Evolutionary conservation across 2,113 vertebrate genomes (phyloP), one percentile per base, ranked within the genome.

Genomic region (Vombatus ursinus): DNA sequence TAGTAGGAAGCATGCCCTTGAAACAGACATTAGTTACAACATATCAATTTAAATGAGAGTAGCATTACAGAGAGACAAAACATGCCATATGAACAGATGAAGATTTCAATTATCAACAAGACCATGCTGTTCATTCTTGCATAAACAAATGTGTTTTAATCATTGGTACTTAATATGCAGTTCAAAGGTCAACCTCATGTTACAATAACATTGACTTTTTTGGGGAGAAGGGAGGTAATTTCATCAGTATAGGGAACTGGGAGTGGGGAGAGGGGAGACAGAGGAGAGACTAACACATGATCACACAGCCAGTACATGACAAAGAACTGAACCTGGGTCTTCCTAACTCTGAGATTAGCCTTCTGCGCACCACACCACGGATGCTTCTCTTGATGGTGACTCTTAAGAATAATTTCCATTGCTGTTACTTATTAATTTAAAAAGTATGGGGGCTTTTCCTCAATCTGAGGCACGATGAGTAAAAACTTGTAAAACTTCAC

Each of bases 91-190:
- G 89, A 98, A 98, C 93, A 98, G 95, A 95, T 97, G 96, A 98
- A 97, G 92, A 96, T 92, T 96, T 98, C 95, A 97, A 98, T 96
- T 93, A 97, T 97, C 94, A 97, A 97, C 92, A 97, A 98, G 98
- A 96, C 96, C 95, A 96, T 95, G 54, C 90, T 96, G 97, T 96
- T 97, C 95, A 97, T 98, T 98, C 50, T 54, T 95, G 96, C 91
- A 95, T 94, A 96, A 98, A 84, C 96, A 96, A 98, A 90, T 93
- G 68, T 95, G 95, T 96, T 96, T 47, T 96, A 95, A 97, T 97
- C 89, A 96, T 97, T 93, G 89, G 50, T 95, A 94, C 95, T 98
- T 96, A 97, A 96, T 94, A 96, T 95, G 53, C 89, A 93, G 97
- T 97, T 95, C 96, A 98, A 97, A 98, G 96, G 97, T 97, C 95